These are phyloP conservation scores for Drosophila obscura DNA, from an alignment of 1,140 invertebrate genomes.

Conservation along the genomic window DNA sequence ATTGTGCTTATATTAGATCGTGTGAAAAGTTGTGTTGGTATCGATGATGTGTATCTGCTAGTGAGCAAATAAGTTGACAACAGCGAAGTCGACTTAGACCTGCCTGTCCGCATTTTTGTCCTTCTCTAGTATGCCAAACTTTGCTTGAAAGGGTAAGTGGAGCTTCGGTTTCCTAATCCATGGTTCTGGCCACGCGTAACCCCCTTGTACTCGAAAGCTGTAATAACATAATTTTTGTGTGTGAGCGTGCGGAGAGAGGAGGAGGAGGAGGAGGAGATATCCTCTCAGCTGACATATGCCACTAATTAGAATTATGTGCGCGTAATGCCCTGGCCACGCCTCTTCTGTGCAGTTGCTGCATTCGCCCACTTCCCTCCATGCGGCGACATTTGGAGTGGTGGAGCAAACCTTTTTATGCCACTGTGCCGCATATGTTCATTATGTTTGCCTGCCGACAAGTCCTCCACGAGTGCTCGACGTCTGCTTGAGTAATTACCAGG, in stretches of 20 bases:
- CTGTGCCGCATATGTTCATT: slow-evolving; percentile 77
- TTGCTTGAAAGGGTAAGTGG: no score
- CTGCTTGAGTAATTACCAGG: slow-evolving; percentile 78
- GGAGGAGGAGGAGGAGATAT: slow-evolving; percentile 15
- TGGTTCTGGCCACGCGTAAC: slow-evolving; percentile 50
- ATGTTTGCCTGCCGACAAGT: slow-evolving; percentile 75
- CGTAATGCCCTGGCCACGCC: slow-evolving; percentile 49
- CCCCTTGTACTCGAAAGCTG: slow-evolving; percentile 65
- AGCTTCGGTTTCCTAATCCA: no score
- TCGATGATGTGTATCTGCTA: no score
- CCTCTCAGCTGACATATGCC: slow-evolving; percentile 61
- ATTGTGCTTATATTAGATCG: no score
- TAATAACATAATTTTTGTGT: slow-evolving; percentile 74
- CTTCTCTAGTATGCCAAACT: no score
- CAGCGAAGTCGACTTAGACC: no score
- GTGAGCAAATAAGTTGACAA: no score
- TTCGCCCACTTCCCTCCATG: slow-evolving; percentile 9
- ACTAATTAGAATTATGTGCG: slow-evolving; percentile 75
- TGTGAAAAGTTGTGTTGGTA: no score
- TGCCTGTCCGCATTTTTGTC: no score
- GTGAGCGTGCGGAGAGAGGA: slow-evolving; percentile 10
- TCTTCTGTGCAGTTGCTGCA: slow-evolving; percentile 12
- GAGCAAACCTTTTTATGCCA: slow-evolving; percentile 70
- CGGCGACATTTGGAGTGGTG: slow-evolving; percentile 36
- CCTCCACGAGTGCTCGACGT: slow-evolving; percentile 66